Percentiles rank a stretch among this genome's conserved stretches.
These are phyloP conservation scores for Jordanella pulchra DNA, from an alignment of 2,797 vertebrate species.

Conservation along the genomic window DNA sequence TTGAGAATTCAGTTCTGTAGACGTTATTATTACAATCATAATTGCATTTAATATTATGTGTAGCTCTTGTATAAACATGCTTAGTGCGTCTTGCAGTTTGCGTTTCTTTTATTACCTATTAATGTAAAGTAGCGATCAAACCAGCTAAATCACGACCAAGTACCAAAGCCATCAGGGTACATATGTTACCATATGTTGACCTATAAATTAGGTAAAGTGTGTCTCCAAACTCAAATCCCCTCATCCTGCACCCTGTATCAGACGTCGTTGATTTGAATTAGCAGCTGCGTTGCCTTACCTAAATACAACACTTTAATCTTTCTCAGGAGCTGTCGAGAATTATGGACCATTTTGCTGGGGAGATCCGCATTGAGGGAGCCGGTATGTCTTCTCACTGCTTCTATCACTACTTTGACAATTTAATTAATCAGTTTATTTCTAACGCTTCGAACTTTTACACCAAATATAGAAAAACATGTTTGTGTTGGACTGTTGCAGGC, in stretches of 20 bases:
- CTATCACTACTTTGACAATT: not conserved
- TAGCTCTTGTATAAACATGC: not conserved
- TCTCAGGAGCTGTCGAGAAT: constrained; percentile 90
- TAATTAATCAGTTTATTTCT: not conserved
- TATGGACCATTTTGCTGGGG: constrained; percentile 95
- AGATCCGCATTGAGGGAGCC: constrained; percentile 92
- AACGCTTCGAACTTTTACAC: not conserved
- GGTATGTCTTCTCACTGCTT: constrained; percentile 77
- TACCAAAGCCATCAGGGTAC: not conserved
- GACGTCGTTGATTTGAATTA: not conserved
- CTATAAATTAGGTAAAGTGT: not conserved
- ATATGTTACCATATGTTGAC: not conserved
- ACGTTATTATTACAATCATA: too few relatives aligned
- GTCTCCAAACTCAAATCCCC: not conserved
- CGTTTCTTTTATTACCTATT: not conserved
- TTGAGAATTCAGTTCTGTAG: too few relatives aligned
- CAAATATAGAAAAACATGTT: not conserved
- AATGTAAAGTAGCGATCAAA: not conserved
- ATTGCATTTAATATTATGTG: not conserved
- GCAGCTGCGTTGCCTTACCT: not conserved
- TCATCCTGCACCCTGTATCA: not conserved
- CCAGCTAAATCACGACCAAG: not conserved
- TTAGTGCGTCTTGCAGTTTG: not conserved
- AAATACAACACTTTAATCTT: constrained; percentile 12
- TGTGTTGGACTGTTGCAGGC: constrained; percentile 72